Conservation (phyloP, 2,797 vertebrate genomes). For the Tragopan temminckii region DNA sequence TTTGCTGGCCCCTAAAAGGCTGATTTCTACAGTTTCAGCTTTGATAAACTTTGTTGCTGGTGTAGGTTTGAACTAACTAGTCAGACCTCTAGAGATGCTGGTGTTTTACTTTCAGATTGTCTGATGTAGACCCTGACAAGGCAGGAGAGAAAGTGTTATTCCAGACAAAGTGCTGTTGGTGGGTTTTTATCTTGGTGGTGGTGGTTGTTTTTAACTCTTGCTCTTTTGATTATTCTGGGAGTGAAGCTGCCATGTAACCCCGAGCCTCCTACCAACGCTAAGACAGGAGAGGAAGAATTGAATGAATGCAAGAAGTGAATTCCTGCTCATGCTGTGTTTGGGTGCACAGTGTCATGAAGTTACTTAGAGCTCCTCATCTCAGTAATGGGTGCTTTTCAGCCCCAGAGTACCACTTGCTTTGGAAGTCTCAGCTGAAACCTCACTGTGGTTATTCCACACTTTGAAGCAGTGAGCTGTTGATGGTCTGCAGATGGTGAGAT, state of each 20-base stretch:
- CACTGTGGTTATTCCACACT: background rate
- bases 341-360: background rate
- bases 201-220: background rate
- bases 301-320: background rate
- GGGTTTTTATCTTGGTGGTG: background rate
- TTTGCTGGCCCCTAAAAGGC: background rate
- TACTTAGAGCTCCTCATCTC: background rate
- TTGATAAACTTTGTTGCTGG: background rate
- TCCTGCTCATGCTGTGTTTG: background rate
- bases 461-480: background rate
- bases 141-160: background rate
- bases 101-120: background rate
- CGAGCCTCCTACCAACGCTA: background rate
- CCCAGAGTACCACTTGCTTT: fast-evolving
- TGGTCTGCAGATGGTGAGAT: background rate
- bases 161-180: background rate
- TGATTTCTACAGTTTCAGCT: background rate
- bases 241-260: background rate
- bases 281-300: background rate
- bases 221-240: background rate
- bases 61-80: background rate
- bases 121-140: background rate
- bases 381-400: background rate
- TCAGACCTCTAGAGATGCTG: background rate
- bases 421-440: background rate